Base-by-base conservation (phyloP, 2,113 vertebrate species). In the Hypocryptadius cinnamomeus region DNA sequence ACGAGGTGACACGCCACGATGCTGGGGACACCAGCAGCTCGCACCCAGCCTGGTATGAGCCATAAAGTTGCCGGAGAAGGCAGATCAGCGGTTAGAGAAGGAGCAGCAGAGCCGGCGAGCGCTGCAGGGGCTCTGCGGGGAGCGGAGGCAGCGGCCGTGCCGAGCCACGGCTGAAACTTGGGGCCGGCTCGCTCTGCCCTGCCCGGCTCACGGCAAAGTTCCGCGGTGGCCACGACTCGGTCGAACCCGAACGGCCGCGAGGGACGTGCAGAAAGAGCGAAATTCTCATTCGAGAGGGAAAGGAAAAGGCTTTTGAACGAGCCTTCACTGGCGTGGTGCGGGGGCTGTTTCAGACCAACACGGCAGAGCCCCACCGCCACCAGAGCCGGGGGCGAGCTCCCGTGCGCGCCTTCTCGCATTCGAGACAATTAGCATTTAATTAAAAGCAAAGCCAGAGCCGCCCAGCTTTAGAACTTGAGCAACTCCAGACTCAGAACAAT, bases 161-260 rank as follows among this genome's bases (percentile, higher is more conserved):
- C 5, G 4, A 79, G 59, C 7, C 65, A 3, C 6, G 2, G 8
- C 54, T 0, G 18, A 18, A 85, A 89, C 90, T 91, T 53, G 7
- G 6, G 7, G 20, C 47, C 8, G 7, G 30, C 60, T 27, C 50
- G 3, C 2, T 2, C 40, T 0, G 31, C 24, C 2, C 16, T 3
- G 13, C 27, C 8, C 1, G 3, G 19, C 78, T 30, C 7, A 17
- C 1, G 15, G 47, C 35, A 11, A 77, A 85, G 60, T 57, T 25
- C 59, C 30, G 61, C 4, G 1, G 27, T 13, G 17, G 27, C 6
- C 76, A 21, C 19, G 9, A 13, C 15, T 4, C 7, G 10, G 17
- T 1, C 8, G 5, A 19, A 72, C 35, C n/a, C 0, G 13, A 77
- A 10, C 8, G 2, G 42, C 30, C 21, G 24, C 51, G 3, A 35